Evolutionary conservation across 2,888 invertebrate genomes (phyloP).

Genomic region (Timandra comae): DNA sequence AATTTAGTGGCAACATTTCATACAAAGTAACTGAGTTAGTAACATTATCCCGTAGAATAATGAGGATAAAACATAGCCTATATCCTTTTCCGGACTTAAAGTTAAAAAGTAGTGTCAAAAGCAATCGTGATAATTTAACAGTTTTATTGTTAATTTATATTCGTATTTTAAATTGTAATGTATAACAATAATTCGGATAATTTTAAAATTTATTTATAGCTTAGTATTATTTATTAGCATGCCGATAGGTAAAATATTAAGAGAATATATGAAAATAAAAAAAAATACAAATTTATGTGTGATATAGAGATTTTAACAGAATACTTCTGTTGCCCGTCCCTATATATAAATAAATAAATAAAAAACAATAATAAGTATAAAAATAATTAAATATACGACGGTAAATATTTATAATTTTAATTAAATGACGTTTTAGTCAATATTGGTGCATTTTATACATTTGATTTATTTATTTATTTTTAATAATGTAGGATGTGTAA

Average conservation of each 20-base stretch:
- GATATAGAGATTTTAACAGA: constrained; percentile 35
- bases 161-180: too few relatives aligned
- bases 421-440: constrained; percentile 23
- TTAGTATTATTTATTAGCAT: constrained; percentile 74
- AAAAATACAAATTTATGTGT: constrained; percentile 50
- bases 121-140: too few relatives aligned
- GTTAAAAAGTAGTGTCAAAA: too few relatives aligned
- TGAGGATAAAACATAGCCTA: too few relatives aligned
- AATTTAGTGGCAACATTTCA: too few relatives aligned
- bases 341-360: constrained; percentile 3
- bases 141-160: too few relatives aligned
- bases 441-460: constrained; percentile 16
- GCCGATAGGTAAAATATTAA: constrained; percentile 42
- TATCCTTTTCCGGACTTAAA: too few relatives aligned
- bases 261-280: constrained; percentile 38
- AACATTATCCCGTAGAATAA: too few relatives aligned
- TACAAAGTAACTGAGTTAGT: too few relatives aligned
- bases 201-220: constrained; percentile 38
- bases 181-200: too few relatives aligned
- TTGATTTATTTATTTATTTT: constrained; percentile 1
- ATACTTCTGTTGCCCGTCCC: constrained; percentile 55
- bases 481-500: constrained; percentile 4
- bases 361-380: constrained; percentile 2
- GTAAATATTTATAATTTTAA: constrained; percentile 23
- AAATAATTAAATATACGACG: constrained; percentile 14